Conservation (phyloP, 2,888 invertebrate species). For the Agonopterix arenella region DNA sequence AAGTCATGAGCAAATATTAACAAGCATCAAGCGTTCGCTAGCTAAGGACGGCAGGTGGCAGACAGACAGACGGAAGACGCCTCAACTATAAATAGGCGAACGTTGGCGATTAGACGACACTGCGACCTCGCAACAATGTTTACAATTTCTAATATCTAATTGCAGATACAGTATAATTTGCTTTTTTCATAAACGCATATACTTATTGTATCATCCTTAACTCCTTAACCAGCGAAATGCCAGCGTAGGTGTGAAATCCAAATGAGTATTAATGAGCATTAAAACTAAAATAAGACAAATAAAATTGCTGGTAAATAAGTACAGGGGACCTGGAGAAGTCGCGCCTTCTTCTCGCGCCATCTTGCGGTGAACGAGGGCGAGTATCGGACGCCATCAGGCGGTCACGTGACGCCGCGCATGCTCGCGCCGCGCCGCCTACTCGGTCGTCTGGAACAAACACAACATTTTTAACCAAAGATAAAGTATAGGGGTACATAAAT, state of each 20-base stretch:
- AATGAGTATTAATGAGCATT: background rate
- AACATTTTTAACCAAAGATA: too few species aligned
- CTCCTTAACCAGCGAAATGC: too few species aligned
- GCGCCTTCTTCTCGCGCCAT: conserved; percentile 65
- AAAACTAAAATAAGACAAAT: background rate
- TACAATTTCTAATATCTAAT: conserved; percentile 40
- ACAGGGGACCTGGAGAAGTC: conserved; percentile 59
- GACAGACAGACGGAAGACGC: conserved; percentile 70
- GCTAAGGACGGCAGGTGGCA: conserved; percentile 54
- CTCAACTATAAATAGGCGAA: conserved; percentile 58
- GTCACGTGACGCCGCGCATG: conserved; percentile 62
- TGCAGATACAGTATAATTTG: background rate
- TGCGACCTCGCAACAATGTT: conserved; percentile 66
- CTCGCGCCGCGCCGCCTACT: conserved; percentile 43
- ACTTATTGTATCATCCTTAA: too few species aligned
- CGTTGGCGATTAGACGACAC: conserved; percentile 64
- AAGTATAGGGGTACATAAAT: too few species aligned
- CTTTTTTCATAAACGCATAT: background rate
- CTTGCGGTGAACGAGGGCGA: conserved; percentile 60
- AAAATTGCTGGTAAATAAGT: conserved; percentile 22
- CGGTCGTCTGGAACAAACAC: conserved; percentile 34
- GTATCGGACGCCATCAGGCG: conserved; percentile 58
- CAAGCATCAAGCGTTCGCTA: conserved; percentile 11
- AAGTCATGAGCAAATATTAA: conserved; percentile 15
- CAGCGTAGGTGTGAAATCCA: too few species aligned